Percentiles rank a stretch among this genome's conserved stretches.
These are phyloP conservation scores for Lacanobia wlatinum DNA, from an alignment of 2,888 invertebrate species.

Conservation along the genomic window DNA sequence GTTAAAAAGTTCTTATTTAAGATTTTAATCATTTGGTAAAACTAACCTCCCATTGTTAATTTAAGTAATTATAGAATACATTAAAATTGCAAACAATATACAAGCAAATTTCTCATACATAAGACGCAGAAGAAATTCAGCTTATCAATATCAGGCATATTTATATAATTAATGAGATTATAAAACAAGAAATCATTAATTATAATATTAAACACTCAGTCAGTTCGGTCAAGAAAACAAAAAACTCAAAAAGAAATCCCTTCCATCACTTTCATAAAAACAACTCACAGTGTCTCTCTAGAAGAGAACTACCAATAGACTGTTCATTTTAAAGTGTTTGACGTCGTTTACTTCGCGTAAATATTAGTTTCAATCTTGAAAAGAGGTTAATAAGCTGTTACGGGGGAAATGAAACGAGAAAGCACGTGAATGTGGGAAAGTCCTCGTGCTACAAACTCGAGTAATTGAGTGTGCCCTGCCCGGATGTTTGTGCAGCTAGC, in stretches of 20 bases:
- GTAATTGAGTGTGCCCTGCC: slow-evolving; percentile 86
- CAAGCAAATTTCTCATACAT: too few species aligned
- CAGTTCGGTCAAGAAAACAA: slow-evolving; percentile 3
- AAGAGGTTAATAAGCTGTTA: slow-evolving; percentile 78
- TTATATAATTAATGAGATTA: too few species aligned
- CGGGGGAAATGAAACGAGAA: slow-evolving; percentile 68
- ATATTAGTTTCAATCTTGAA: slow-evolving; percentile 73
- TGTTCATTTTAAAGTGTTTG: slow-evolving; percentile 64
- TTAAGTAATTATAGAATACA: too few species aligned
- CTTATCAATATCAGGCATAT: too few species aligned
- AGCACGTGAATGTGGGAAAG: slow-evolving; percentile 78
- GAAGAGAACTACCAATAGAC: slow-evolving; percentile 27
- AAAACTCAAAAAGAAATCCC: slow-evolving; percentile 12
- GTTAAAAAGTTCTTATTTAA: too few species aligned
- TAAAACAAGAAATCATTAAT: not conserved
- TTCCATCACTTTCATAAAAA: slow-evolving; percentile 3
- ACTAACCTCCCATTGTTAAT: too few species aligned
- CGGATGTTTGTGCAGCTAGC: slow-evolving; percentile 84
- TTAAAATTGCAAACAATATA: too few species aligned
- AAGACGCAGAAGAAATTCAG: too few species aligned
- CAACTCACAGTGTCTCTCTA: slow-evolving; percentile 13
- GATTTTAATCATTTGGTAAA: too few species aligned
- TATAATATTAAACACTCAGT: not conserved
- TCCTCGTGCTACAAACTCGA: slow-evolving; percentile 82
- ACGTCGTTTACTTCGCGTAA: slow-evolving; percentile 69